A percentile compares a stretch with the other conserved stretches of the same genome.
Evolutionary conservation across 64 coral and sea anemone species (phyloP).

Genomic region (Montipora foliosa): DNA sequence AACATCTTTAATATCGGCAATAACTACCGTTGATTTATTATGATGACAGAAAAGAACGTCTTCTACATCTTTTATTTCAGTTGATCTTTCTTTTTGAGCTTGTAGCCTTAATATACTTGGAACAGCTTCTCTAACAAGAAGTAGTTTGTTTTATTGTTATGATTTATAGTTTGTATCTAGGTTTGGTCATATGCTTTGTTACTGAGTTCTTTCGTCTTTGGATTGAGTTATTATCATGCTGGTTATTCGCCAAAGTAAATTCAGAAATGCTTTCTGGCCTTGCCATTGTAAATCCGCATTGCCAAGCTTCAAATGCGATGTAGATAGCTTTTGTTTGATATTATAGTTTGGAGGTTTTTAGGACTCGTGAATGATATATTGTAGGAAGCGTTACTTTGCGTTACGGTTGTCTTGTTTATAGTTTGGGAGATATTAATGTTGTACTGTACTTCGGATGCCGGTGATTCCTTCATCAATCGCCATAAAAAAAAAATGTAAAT

Average conservation of each 20-base stretch:
- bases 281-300: not conserved
- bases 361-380: not conserved
- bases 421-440: no score
- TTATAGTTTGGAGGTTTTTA: not conserved
- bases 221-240: not conserved
- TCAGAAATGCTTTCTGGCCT: conserved; percentile 20
- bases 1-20: no score
- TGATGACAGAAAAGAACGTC: not conserved
- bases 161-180: not conserved
- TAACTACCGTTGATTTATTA: not conserved
- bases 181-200: no score
- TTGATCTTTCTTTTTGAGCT: not conserved
- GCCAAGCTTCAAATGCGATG: conserved; percentile 1
- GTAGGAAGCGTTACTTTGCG: not conserved
- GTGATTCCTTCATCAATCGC: no score
- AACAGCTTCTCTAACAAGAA: not conserved
- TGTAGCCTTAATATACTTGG: not conserved
- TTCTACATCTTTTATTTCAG: not conserved
- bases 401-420: no score
- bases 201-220: not conserved
- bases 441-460: no score
- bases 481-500: no score
- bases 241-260: conserved; percentile 13
- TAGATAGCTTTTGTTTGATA: not conserved
- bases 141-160: not conserved